Evolutionary conservation across 2,888 invertebrate genomes (phyloP).

Genomic region (Fissipunctia ypsillon): DNA sequence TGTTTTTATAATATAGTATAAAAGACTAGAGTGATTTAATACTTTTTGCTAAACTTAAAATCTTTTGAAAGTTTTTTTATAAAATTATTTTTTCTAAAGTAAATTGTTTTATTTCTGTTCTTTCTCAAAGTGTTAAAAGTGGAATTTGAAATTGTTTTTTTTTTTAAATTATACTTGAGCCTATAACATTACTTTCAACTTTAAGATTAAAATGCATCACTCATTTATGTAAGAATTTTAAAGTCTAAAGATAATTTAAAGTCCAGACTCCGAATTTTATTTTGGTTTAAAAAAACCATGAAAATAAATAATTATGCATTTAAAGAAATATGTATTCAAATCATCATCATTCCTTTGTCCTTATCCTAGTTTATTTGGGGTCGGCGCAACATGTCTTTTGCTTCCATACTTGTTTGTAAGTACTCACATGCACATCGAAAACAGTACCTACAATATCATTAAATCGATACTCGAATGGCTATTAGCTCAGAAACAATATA

Average conservation of each 20-base stretch:
- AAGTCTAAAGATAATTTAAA: background rate
- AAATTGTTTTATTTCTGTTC: background rate
- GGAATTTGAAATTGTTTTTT: background rate
- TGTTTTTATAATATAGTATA: conserved; percentile 17
- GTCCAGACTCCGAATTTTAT: background rate
- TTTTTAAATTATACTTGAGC: background rate
- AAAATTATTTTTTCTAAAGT: background rate
- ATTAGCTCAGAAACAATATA: background rate
- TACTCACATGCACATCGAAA: background rate
- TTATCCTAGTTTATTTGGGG: too few relatives aligned
- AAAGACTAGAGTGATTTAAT: conserved; percentile 1
- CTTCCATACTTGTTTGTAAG: too few relatives aligned
- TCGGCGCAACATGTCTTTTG: too few relatives aligned
- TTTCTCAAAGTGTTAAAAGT: background rate
- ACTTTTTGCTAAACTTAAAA: conserved; percentile 1
- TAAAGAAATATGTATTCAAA: too few relatives aligned
- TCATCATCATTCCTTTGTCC: too few relatives aligned
- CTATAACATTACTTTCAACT: background rate
- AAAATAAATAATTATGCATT: background rate
- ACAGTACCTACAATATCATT: background rate
- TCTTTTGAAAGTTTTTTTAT: background rate
- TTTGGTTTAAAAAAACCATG: background rate
- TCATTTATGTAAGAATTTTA: background rate
- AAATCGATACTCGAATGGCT: background rate
- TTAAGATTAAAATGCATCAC: background rate